These are phyloP conservation scores for Euclidia mi DNA, from an alignment of 2,888 invertebrate species.

Conservation along the genomic window DNA sequence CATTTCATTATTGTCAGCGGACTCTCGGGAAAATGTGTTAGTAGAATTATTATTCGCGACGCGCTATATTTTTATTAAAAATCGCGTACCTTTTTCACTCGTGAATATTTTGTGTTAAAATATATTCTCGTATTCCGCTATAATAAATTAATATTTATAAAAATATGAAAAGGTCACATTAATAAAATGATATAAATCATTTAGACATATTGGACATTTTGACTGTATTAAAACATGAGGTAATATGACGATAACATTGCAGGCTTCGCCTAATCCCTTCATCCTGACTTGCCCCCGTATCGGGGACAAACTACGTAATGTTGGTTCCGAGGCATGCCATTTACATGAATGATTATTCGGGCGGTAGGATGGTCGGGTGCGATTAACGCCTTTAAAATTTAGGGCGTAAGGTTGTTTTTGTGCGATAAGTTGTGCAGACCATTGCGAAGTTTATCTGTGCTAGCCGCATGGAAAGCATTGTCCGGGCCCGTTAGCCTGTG, in stretches of 20 bases:
- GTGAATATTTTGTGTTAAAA: constrained; percentile 9
- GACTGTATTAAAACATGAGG: constrained; percentile 39
- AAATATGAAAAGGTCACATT: background rate
- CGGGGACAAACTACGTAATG: constrained; percentile 80
- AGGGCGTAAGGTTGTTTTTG: constrained; percentile 60
- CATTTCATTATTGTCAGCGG: constrained; percentile 56
- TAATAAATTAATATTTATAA: background rate
- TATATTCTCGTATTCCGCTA: constrained; percentile 2
- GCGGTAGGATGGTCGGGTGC: constrained; percentile 48
- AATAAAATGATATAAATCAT: background rate
- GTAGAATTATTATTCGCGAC: constrained; percentile 31
- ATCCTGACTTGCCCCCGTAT: constrained; percentile 73
- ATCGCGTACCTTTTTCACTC: constrained; percentile 7
- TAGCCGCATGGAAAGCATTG: constrained; percentile 75
- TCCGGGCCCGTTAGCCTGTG: constrained; percentile 72
- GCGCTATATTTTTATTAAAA: constrained; percentile 21
- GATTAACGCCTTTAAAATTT: constrained; percentile 59
- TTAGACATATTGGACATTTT: background rate
- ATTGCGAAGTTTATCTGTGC: constrained; percentile 77
- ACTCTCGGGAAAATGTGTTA: constrained; percentile 49
- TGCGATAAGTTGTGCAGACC: constrained; percentile 49
- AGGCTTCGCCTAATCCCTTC: constrained; percentile 75
- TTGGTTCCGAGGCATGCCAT: constrained; percentile 79
- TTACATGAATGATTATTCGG: constrained; percentile 86
- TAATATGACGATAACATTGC: constrained; percentile 69